These are phyloP conservation scores for Prenolepis imparis DNA, from an alignment of 2,888 invertebrate species.

Conservation along the genomic window DNA sequence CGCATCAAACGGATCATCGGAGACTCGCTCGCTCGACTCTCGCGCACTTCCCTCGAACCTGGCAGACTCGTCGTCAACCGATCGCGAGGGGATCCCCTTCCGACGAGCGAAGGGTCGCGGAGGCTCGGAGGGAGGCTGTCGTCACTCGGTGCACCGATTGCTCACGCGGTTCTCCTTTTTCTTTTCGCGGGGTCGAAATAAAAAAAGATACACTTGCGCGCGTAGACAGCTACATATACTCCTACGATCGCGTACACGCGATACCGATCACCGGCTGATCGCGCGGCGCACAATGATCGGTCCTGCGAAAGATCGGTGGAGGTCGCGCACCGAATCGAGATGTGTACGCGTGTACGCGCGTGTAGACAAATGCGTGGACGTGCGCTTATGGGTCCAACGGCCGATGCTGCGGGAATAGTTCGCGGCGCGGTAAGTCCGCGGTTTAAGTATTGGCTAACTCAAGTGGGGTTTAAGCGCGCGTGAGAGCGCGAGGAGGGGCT, in stretches of 20 bases:
- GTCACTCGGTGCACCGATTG: slow-evolving; percentile 11
- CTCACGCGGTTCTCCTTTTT: not conserved
- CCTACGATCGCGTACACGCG: slow-evolving; percentile 29
- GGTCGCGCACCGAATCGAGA: not conserved
- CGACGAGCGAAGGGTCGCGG: not conserved
- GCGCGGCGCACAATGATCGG: slow-evolving; percentile 38
- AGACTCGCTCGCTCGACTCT: slow-evolving; percentile 27
- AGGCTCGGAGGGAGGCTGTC: slow-evolving; percentile 17
- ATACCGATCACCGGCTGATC: not conserved
- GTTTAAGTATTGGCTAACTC: slow-evolving; percentile 84
- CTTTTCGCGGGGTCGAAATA: not conserved
- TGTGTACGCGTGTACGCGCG: not conserved
- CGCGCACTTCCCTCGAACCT: slow-evolving; percentile 11
- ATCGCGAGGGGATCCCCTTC: slow-evolving; percentile 14
- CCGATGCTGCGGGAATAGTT: slow-evolving; percentile 85
- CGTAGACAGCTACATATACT: slow-evolving; percentile 27
- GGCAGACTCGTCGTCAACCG: not conserved
- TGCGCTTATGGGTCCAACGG: slow-evolving; percentile 78
- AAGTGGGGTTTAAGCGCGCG: slow-evolving; percentile 80
- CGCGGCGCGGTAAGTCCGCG: slow-evolving; percentile 78
- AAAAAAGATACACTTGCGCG: not conserved
- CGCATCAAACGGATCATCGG: slow-evolving; percentile 16
- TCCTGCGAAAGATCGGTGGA: not conserved
- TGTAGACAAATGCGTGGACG: slow-evolving; percentile 1
- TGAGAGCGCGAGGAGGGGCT: slow-evolving; percentile 60